Evolutionary conservation across 2,113 vertebrate genomes (phyloP), one percentile per base, ranked within the genome.

Genomic region (Zapus hudsonius): DNA sequence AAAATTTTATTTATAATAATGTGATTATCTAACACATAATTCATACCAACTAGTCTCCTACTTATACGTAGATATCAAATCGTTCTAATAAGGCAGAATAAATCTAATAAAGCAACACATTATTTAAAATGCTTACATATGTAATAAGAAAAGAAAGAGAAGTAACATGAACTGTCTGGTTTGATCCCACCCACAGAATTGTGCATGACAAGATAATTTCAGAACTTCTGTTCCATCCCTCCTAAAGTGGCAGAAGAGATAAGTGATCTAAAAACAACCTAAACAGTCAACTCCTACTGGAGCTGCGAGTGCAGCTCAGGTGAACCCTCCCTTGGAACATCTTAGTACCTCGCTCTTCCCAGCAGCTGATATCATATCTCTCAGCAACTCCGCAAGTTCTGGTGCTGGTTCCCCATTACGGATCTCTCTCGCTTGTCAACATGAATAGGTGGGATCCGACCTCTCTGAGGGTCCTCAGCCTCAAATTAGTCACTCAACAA

Each of bases 131-230:
- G 16, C 52, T 52, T 52, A 15, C 11, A 8, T 69, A 19, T 64
- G 1, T 80, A 64, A 74, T 19, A 75, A 79, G n/a, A n/a, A 3
- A 9, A 29, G 73, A 63, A 83, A 47, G 17, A 57, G 36, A 91
- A 90, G 52, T 81, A 63, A 55, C 10, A 40, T 63, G 36, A 82
- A 63, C 64, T 72, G 12, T 63, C 17, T 89, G 80, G 31, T 72
- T 87, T 55, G 84, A 95, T 91, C 12, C 74, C 84, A 80, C 9
- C 23, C 74, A 80, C 57, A 74, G 47, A 94, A 81, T 4, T 82
- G 36, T 82, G 44, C 63, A n/a, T 94, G 73, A 70, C 55, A 93
- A 91, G 57, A 64, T 90, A 86, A 95, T 93, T 96, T 95, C 72
- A 87, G 72, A 95, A 59, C 94, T 92, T 91, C 27, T 75, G 5